Base-by-base conservation (phyloP, 2,888 invertebrate genomes). In the Platycheirus albimanus region DNA sequence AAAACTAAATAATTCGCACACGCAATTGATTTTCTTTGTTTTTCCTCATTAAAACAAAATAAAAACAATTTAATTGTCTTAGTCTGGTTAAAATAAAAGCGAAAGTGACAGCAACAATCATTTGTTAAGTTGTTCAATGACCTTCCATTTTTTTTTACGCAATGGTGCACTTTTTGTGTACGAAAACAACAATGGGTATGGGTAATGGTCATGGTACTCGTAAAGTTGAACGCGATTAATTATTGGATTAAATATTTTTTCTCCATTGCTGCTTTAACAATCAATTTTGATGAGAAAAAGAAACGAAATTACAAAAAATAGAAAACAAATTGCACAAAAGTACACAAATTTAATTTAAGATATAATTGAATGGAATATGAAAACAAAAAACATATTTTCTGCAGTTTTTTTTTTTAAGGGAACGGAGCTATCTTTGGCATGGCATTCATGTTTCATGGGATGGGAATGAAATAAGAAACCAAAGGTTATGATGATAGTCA, bases 81-180 rank as follows among this genome's bases (percentile, higher is more conserved):
- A 11, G 11, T n/a, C 38, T 36, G 24, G 24, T 41, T n/a, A 38
- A 71, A 52, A 79, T 20, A 79, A 69, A 69, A 69, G 69, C 79
- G 69, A 80, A 75, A 80, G 79, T 71, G 64, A 45, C 45, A 61
- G 33, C 30, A 51, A 58, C 41, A 33, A 49, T 47, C 24, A 64
- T 49, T 70, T 49, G 24, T 41, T 10, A 51, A 63, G 79, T 80
- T 75, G 79, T 80, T 64, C 79, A 75, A 56, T 80, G 79, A 80
- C 75, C 75, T 75, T 61, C 43, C 63, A 6, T n/a, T n/a, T 7
- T 28, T 19, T 47, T 75, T 70, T 49, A 80, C 74, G 79, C 79
- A 74, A 74, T 69, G 19, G 41, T 69, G 79, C 75, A 47, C 1
- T 66, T 72, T 77, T 64, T 17, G n/a, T 51, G 24, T 77, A 54